A percentile compares a stretch with the other conserved stretches of the same genome.
phyloP scores from a whole-genome alignment of 1,140 invertebrate genomes.

The Scaptodrosophila lebanonensis region DNA sequence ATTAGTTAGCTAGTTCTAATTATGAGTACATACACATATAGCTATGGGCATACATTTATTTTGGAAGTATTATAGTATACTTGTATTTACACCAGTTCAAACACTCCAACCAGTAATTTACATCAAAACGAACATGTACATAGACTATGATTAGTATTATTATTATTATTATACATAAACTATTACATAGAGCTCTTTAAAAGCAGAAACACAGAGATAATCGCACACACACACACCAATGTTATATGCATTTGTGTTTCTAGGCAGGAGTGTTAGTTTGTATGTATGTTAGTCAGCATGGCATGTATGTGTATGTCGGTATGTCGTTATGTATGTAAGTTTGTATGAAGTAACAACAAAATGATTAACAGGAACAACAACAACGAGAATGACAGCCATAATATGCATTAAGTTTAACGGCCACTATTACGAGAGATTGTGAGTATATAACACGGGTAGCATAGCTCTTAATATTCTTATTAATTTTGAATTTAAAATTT shows the following conservation, averaged over 20 bases:
- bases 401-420: constrained; percentile 15
- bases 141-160: constrained; percentile 35
- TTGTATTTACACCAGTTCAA: background rate
- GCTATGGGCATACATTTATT: too few species aligned
- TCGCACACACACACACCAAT: too few species aligned
- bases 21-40: constrained; percentile 12
- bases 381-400: constrained; percentile 46
- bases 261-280: too few species aligned
- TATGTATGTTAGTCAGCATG: too few species aligned
- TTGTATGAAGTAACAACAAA: constrained; percentile 3
- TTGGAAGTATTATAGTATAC: constrained; percentile 2
- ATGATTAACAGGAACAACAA: constrained; percentile 37
- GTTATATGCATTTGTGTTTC: too few species aligned
- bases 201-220: too few species aligned
- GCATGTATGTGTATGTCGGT: background rate
- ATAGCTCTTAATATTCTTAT: background rate
- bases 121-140: constrained; percentile 57
- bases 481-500: too few species aligned
- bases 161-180: too few species aligned
- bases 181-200: too few species aligned
- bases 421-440: background rate
- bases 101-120: constrained; percentile 24
- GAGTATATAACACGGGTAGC: background rate
- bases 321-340: background rate
- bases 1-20: constrained; percentile 34